Base-by-base conservation (phyloP, 2,888 invertebrate species). In the Chromoteleia sp. region DNA sequence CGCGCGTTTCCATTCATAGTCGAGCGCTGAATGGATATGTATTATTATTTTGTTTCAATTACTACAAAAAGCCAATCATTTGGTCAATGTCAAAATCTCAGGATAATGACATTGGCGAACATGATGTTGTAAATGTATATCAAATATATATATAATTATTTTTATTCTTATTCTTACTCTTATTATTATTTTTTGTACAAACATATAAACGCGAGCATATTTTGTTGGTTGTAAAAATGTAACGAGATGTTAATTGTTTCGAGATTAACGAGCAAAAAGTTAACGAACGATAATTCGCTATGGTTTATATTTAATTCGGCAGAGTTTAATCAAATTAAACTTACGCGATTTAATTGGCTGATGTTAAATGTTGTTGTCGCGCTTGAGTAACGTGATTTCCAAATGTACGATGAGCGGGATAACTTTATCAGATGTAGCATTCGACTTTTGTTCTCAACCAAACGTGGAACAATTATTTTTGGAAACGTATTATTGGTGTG, bases 281-380 rank as follows among this genome's bases (percentile, higher is more conserved):
- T 25, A 6, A 6, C 6, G 25, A 25, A 6, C n/a, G n/a, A n/a
- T 25, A 25, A 25, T 25, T 25, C 3, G 6, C 25, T 3, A 4
- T 14, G 17, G 7, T 43, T 43, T 43, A 8, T 5, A 52, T 30
- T 12, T 52, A 50, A 14, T 29, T 1, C 0, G n/a, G 21, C 29
- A 29, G 50, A 30, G 43, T 61, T 61, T 61, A 61, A 61, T 61
- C 30, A 61, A 61, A 61, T 61, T 61, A 59, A 59, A 59, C 59
- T 59, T 21, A 10, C 39, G 29, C 43, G 5, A 19, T 56, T 56
- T 56, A 1, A 41, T 41, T 41, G 39, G 39, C 15, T 15, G 14
- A 41, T 36, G n/a, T 36, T 36, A 41, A 15, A 14, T 12, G 14
- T 4, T 4, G 14, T 41, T 4, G 4, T 3, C 39, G 14, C 4